Evolutionary conservation across 2,888 invertebrate genomes (phyloP), one percentile per base, ranked within the genome.

Genomic region (Polydesmus complanatus): DNA sequence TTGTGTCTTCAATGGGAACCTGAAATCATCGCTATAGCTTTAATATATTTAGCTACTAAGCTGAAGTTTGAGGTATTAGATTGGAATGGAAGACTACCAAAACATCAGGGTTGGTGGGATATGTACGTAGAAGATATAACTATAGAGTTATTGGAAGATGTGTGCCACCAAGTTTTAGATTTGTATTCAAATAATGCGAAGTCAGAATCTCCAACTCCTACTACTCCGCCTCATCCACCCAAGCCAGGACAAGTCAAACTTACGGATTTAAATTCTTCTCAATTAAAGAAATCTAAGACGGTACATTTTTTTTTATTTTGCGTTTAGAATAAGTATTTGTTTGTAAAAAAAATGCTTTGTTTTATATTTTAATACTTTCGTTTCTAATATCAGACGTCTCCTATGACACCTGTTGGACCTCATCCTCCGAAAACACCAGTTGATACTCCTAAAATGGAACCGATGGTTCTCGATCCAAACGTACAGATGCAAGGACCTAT

Each of bases 1-100:
- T 79, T 99, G 54, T 91, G 91, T 66, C 79, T 99, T 55, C 95
- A 96, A 76, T 98, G 96, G 95, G 97, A 99, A 74, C 96, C 98
- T 0, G 97, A 99, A 77, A 92, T 98, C 52, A 89, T 92, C 66
- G 96, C 97, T 0, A 94, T 97, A 3, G 95, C 97, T 0, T 79
- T 98, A 14, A 92, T 98, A 83, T 95, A 97, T 75, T 79, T 99
- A 62, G 95, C 97, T 0, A 90, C 94, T 58, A 94, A 96, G 72
- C 79, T 98, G 23, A 94, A 94, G 75, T 94, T 95, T 74, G 94
- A 94, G 70, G 89, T 96, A 0, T 79, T 83, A 3, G 95, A 96
- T 75, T 96, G 95, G 95, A 81, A 83, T 48, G 92, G 90, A 0
- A 78, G 90, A 11, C 78, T 78, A 55, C 73, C 84, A 1, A 83